Evolutionary conservation across 2,888 invertebrate species (phyloP).

Genomic region (Pachycephus smyrnensis): DNA sequence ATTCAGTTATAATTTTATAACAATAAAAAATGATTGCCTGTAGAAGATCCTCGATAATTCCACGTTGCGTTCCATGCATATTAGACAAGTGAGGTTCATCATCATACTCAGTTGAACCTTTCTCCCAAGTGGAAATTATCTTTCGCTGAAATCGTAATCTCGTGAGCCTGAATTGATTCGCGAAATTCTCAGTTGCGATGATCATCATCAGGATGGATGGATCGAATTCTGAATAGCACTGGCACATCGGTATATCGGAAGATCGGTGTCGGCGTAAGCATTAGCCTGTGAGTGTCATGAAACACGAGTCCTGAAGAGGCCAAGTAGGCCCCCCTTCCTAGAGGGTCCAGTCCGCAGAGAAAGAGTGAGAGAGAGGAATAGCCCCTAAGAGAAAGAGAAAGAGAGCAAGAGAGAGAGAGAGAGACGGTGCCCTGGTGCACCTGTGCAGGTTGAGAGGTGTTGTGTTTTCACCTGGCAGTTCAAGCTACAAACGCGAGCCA

Average conservation of each 20-base stretch:
- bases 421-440: slow-evolving; percentile 46
- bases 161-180: neutral
- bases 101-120: neutral
- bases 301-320: slow-evolving; percentile 17
- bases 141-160: neutral
- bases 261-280: neutral
- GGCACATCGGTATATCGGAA: neutral
- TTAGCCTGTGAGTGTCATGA: neutral
- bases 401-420: neutral
- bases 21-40: neutral
- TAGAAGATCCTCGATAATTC: neutral
- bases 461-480: slow-evolving; percentile 66
- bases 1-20: neutral
- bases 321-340: slow-evolving; percentile 55
- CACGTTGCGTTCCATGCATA: neutral
- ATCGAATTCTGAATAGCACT: neutral
- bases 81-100: neutral
- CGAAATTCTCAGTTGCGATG: neutral
- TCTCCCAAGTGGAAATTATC: neutral
- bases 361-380: neutral
- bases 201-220: neutral
- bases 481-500: slow-evolving; percentile 58
- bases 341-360: slow-evolving; percentile 7
- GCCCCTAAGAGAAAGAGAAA: neutral
- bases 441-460: slow-evolving; percentile 60